A percentile compares a stretch with the other conserved stretches of the same genome.
These are phyloP conservation scores for Muscicapa striata DNA, from an alignment of 2,797 vertebrate genomes.

Conservation along the genomic window DNA sequence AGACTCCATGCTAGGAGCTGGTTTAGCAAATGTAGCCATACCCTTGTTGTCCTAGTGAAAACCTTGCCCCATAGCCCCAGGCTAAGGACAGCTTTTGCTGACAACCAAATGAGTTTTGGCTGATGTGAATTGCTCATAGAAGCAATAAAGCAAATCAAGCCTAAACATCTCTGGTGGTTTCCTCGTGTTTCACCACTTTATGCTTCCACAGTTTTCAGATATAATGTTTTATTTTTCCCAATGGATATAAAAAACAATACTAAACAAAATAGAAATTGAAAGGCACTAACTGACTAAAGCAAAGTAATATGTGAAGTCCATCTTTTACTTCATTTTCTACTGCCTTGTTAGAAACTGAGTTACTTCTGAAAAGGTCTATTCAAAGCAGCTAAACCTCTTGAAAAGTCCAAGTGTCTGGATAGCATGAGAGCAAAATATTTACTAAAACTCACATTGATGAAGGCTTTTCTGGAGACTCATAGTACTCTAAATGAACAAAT, in stretches of 20 bases:
- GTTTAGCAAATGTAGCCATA: not conserved
- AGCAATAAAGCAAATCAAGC: not conserved
- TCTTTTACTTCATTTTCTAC: not conserved
- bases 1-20: not conserved
- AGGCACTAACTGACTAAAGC: not conserved
- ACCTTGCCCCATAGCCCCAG: not conserved
- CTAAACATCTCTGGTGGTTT: not conserved
- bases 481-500: not conserved
- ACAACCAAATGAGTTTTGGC: not conserved
- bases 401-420: not conserved
- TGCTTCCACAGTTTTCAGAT: not conserved
- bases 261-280: not conserved
- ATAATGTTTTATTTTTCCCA: not conserved
- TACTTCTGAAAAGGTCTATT: not conserved
- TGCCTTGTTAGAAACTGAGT: not conserved
- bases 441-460: accelerated
- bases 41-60: not conserved
- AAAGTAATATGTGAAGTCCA: not conserved
- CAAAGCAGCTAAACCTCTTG: not conserved
- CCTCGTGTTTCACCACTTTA: accelerated
- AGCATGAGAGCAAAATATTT: not conserved
- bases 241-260: not conserved
- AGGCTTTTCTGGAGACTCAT: not conserved
- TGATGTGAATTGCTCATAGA: not conserved
- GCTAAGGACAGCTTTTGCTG: not conserved